Percentiles rank a stretch among this genome's conserved stretches.
These are phyloP conservation scores for Cyphomyrus discorhynchus DNA, from an alignment of 2,113 vertebrate species.

Conservation along the genomic window DNA sequence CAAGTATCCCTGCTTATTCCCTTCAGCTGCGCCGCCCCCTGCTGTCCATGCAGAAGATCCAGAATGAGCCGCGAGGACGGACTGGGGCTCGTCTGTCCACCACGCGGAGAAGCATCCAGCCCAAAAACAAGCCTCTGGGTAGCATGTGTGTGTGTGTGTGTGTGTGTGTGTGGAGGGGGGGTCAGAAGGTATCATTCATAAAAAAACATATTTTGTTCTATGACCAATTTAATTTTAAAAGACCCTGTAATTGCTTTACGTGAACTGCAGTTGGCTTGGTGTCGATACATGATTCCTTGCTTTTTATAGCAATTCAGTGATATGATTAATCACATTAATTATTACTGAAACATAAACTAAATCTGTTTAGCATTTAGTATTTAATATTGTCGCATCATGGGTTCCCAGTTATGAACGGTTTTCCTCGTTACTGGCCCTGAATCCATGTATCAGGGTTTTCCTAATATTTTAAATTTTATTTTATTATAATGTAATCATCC, in stretches of 20 bases:
- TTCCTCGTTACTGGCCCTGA: neutral
- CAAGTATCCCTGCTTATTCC: neutral
- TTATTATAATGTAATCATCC: neutral
- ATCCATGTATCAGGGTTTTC: neutral
- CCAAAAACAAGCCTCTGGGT: conserved; percentile 82
- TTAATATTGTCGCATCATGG: neutral
- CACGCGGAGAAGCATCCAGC: conserved; percentile 89
- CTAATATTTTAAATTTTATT: neutral
- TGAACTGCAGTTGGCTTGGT: neutral
- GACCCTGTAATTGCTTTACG: neutral
- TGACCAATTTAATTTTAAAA: neutral
- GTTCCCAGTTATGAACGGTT: neutral
- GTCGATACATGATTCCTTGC: neutral
- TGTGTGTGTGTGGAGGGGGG: neutral
- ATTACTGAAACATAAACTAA: neutral
- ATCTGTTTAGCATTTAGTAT: neutral
- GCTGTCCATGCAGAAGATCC: conserved; percentile 84
- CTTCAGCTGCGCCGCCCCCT: conserved; percentile 82
- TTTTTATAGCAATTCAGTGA: neutral
- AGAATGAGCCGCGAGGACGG: conserved; percentile 73
- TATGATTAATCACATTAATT: neutral
- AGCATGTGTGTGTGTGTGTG: conserved; percentile 34
- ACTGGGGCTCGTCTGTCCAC: conserved; percentile 85
- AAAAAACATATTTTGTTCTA: neutral
- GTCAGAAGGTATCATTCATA: neutral